Conservation (phyloP, 2,113 vertebrate genomes). For the Anolis sagrei region DNA sequence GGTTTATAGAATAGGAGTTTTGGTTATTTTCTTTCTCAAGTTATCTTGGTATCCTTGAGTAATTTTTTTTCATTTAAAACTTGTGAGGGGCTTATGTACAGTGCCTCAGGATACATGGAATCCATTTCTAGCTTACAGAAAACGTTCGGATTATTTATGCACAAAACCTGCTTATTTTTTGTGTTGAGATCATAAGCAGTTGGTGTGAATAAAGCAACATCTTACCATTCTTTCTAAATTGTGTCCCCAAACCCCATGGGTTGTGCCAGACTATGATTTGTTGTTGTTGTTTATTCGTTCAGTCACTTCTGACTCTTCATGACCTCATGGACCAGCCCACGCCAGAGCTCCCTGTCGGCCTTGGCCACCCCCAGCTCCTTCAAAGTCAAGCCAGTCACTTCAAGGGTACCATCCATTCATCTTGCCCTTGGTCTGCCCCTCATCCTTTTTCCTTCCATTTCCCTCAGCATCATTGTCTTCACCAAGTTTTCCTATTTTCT, state of each 20-base stretch:
- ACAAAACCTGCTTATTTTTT: not conserved
- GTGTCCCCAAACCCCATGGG: not conserved
- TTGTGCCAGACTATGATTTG: not conserved
- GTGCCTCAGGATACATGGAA: not conserved
- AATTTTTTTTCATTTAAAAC: no score
- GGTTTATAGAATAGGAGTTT: not conserved
- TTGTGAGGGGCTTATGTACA: not conserved
- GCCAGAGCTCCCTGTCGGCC: no score
- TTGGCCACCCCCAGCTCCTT: no score
- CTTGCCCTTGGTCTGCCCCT: no score
- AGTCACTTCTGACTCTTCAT: no score
- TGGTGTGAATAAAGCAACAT: not conserved
- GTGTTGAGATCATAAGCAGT: not conserved
- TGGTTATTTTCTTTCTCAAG: not conserved
- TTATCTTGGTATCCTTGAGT: not conserved
- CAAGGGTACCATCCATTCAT: no score
- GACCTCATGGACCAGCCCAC: no score
- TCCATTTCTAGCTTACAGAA: not conserved
- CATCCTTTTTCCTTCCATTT: no score
- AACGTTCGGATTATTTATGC: not conserved
- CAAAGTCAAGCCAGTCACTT: no score
- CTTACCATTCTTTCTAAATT: not conserved
- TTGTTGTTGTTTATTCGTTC: no score
- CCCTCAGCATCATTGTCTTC: no score
- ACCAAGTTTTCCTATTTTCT: no score